These are phyloP conservation scores for Chloromyia formosa DNA, from an alignment of 2,888 invertebrate genomes.

Conservation along the genomic window DNA sequence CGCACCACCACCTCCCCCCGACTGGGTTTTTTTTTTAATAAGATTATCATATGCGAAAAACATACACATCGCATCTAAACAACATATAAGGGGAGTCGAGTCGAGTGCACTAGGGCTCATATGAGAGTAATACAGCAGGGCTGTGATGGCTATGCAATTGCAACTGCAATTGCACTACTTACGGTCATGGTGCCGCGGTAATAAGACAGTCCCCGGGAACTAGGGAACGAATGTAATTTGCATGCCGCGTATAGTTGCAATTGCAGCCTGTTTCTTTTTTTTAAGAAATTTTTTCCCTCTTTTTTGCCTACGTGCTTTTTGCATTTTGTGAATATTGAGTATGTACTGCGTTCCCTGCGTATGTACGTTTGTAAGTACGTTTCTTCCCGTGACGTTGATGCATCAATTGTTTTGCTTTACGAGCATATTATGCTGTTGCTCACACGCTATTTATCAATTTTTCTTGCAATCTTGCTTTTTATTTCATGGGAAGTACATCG, in stretches of 20 bases:
- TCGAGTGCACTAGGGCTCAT: neutral
- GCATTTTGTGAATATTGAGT: slow-evolving; percentile 24
- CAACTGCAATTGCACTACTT: slow-evolving; percentile 36
- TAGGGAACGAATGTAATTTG: slow-evolving; percentile 39
- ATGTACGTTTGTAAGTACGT: neutral
- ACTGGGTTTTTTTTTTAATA: slow-evolving; percentile 27
- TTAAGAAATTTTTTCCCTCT: neutral
- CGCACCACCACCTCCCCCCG: neutral
- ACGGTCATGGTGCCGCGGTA: slow-evolving; percentile 20
- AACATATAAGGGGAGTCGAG: too few relatives aligned
- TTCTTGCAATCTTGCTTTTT: slow-evolving; percentile 37
- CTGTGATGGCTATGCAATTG: neutral
- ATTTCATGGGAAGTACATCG: slow-evolving; percentile 42
- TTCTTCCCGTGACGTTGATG: slow-evolving; percentile 39
- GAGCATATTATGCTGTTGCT: slow-evolving; percentile 43
- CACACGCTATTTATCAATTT: slow-evolving; percentile 44
- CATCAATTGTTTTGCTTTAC: slow-evolving; percentile 42
- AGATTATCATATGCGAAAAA: slow-evolving; percentile 23
- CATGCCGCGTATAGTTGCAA: slow-evolving; percentile 34
- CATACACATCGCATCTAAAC: neutral
- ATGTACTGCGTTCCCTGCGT: slow-evolving; percentile 23
- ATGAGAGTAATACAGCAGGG: slow-evolving; percentile 12
- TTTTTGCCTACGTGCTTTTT: slow-evolving; percentile 25
- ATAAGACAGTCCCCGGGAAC: slow-evolving; percentile 30
- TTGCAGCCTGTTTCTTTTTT: slow-evolving; percentile 25